A percentile compares a stretch with the other conserved stretches of the same genome.
These are phyloP conservation scores for Meleagris gallopavo DNA, from an alignment of 2,113 vertebrate genomes.

Conservation along the genomic window DNA sequence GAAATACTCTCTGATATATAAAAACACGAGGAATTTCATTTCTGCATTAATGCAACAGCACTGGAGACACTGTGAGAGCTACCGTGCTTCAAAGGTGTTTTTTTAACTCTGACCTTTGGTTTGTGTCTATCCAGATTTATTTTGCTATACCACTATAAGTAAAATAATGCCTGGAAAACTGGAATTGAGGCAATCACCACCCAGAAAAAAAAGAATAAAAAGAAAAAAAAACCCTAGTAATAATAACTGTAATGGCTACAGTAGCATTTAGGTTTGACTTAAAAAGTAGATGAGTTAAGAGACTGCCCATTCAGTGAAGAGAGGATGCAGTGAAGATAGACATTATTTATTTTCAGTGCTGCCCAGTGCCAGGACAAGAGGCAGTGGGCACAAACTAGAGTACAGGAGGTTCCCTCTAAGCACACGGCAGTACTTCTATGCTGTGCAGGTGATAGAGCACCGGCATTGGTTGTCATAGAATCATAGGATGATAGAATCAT, in stretches of 20 bases:
- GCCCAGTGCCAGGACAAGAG: neutral
- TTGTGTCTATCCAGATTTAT: neutral
- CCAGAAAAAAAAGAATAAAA: neutral
- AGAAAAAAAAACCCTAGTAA: neutral
- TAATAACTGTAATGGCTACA: neutral
- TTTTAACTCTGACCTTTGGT: neutral
- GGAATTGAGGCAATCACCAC: neutral
- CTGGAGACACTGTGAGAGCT: neutral
- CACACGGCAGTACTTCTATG: neutral
- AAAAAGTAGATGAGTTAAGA: neutral
- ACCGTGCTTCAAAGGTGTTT: neutral
- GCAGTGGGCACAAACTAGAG: neutral
- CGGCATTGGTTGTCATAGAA: neutral
- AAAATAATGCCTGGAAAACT: neutral
- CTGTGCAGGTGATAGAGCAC: neutral
- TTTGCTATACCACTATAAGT: neutral
- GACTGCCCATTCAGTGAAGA: neutral
- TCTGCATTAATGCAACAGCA: neutral
- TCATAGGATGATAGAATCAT: too few species aligned
- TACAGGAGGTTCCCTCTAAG: neutral
- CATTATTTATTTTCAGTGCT: too few species aligned
- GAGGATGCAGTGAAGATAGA: neutral
- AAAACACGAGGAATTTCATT: neutral
- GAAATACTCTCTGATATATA: neutral
- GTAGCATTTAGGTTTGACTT: neutral